These are phyloP conservation scores for Apamea epomidion DNA, from an alignment of 2,888 invertebrate species.

Conservation along the genomic window DNA sequence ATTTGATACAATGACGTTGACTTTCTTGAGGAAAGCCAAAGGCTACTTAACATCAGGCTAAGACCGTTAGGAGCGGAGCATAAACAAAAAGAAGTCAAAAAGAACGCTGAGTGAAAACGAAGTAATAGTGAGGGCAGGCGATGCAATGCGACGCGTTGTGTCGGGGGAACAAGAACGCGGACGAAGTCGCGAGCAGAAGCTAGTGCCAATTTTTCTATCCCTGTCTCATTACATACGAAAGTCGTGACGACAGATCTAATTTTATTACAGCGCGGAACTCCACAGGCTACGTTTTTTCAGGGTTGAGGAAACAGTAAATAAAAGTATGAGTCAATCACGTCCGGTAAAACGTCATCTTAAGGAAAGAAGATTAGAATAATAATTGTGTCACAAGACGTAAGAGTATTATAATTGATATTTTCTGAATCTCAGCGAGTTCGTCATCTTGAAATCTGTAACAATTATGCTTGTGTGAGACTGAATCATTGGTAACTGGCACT, in stretches of 20 bases:
- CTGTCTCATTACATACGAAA: not conserved
- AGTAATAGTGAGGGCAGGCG: no score
- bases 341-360: not conserved
- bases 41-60: no score
- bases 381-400: constrained; percentile 10
- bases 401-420: not conserved
- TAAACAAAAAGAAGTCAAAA: no score
- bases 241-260: not conserved
- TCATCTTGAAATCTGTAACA: constrained; percentile 36
- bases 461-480: not conserved
- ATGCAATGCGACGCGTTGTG: no score
- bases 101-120: no score
- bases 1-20: no score
- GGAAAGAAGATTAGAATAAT: not conserved
- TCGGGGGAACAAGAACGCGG: no score
- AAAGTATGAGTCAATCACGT: not conserved
- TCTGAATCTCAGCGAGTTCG: constrained; percentile 30
- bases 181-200: no score
- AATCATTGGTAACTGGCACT: constrained; percentile 29
- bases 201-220: no score
- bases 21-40: no score
- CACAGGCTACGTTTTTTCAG: not conserved
- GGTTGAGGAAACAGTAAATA: not conserved
- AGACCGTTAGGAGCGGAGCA: no score
- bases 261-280: not conserved